phyloP scores from a whole-genome alignment of 2,113 vertebrate species.

The Apus apus region DNA sequence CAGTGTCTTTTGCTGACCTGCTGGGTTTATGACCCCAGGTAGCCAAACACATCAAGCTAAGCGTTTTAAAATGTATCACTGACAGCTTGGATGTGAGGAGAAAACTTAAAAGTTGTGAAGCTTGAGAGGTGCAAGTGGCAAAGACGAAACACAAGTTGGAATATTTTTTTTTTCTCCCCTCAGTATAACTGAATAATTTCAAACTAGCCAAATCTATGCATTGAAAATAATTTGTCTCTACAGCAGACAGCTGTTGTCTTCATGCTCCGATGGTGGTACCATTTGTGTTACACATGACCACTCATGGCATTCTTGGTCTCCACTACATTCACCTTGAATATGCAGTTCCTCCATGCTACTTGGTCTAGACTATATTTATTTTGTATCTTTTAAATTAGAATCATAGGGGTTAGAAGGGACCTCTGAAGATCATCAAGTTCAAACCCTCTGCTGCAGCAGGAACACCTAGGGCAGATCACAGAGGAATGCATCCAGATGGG shows the following conservation, averaged over 20 bases:
- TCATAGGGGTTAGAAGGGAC: too few species aligned
- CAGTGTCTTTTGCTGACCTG: conserved; percentile 30
- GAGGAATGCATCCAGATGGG: too few species aligned
- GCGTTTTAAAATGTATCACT: conserved; percentile 8
- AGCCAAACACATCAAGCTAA: conserved; percentile 38
- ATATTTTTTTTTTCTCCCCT: not conserved
- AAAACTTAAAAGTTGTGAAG: conserved; percentile 21
- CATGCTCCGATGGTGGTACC: not conserved
- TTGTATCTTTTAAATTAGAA: not conserved
- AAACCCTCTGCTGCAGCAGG: too few species aligned
- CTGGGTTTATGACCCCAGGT: conserved; percentile 34
- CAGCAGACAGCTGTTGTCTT: conserved; percentile 47
- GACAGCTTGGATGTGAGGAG: not conserved
- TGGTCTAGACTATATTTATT: not conserved
- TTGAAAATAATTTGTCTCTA: conserved; percentile 25
- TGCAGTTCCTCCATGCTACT: not conserved
- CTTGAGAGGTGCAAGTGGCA: not conserved
- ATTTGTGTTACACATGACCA: conserved; percentile 19
- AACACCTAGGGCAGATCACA: too few species aligned
- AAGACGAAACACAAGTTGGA: not conserved
- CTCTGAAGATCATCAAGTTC: too few species aligned
- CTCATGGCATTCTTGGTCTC: not conserved
- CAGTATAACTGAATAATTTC: not conserved
- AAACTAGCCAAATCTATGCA: conserved; percentile 5
- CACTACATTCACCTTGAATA: not conserved